phyloP scores from a whole-genome alignment of 2,113 vertebrate species.

The Rallus limicola region DNA sequence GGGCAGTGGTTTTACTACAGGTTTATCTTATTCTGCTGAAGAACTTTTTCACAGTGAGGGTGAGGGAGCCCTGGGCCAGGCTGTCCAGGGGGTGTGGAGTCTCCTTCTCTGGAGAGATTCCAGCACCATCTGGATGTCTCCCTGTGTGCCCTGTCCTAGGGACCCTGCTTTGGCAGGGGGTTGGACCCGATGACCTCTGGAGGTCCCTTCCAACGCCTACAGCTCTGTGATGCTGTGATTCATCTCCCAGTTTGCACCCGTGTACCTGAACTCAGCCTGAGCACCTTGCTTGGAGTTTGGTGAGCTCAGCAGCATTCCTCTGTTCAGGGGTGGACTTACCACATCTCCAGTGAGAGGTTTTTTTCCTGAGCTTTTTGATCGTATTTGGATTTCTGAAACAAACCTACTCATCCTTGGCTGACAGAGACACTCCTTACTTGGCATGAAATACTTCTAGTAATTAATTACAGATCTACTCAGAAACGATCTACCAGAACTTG shows the following conservation, averaged over 20 bases:
- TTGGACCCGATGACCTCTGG: too few relatives aligned
- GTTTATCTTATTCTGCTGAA: too few relatives aligned
- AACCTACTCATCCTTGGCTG: background rate
- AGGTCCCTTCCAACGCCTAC: too few relatives aligned
- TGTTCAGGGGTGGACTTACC: background rate
- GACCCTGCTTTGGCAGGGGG: too few relatives aligned
- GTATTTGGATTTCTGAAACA: background rate
- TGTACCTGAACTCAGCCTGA: background rate
- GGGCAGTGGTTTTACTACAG: background rate
- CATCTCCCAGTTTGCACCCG: background rate
- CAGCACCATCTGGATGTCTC: too few relatives aligned
- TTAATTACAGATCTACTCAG: background rate
- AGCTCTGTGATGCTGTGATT: too few relatives aligned
- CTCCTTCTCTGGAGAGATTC: too few relatives aligned
- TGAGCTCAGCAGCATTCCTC: background rate
- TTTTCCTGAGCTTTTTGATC: background rate
- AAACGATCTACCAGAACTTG: background rate
- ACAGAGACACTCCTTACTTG: accelerated
- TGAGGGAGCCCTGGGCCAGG: too few relatives aligned
- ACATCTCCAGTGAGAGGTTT: background rate
- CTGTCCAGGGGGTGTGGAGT: too few relatives aligned
- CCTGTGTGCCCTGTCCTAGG: too few relatives aligned
- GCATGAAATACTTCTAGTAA: background rate
- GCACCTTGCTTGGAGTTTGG: accelerated
- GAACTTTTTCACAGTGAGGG: too few relatives aligned